Evolutionary conservation across 1,140 invertebrate species (phyloP).

Genomic region (Halyomorpha halys): DNA sequence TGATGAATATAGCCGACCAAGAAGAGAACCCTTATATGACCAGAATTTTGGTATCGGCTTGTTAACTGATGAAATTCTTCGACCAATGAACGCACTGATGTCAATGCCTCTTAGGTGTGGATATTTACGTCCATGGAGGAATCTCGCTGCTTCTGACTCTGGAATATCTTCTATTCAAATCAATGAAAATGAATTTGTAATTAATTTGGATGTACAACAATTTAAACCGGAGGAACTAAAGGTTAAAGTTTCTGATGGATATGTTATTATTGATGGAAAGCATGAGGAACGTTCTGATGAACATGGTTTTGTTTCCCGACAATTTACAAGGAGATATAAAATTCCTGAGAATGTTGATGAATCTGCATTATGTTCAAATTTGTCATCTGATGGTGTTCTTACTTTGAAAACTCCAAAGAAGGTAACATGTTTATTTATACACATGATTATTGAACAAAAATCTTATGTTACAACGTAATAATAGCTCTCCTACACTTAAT

Average conservation of each 20-base stretch:
- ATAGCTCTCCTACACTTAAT: no score
- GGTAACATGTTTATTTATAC: conserved; percentile 21
- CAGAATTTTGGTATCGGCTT: conserved; percentile 22
- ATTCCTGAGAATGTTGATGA: conserved; percentile 50
- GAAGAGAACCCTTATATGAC: conserved; percentile 6
- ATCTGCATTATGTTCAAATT: conserved; percentile 45
- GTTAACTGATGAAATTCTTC: background rate
- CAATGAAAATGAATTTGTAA: conserved; percentile 33
- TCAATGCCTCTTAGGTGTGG: conserved; percentile 15
- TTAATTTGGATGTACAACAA: conserved; percentile 60
- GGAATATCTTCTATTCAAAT: conserved; percentile 14
- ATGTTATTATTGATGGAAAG: conserved; percentile 56
- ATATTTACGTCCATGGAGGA: conserved; percentile 24
- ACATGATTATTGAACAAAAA: background rate
- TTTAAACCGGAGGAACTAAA: conserved; percentile 71
- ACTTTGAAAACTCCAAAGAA: conserved; percentile 46
- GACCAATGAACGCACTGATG: conserved; percentile 2
- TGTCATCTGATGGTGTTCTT: conserved; percentile 52
- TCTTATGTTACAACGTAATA: no score
- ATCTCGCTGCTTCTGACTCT: background rate
- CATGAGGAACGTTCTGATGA: conserved; percentile 55
- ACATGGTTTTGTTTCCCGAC: conserved; percentile 49
- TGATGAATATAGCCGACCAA: conserved; percentile 19
- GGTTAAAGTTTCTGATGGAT: conserved; percentile 55
- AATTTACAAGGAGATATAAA: conserved; percentile 52